Evolutionary conservation across 2,888 invertebrate species (phyloP).

Genomic region (Synanthedon myopaeformis): DNA sequence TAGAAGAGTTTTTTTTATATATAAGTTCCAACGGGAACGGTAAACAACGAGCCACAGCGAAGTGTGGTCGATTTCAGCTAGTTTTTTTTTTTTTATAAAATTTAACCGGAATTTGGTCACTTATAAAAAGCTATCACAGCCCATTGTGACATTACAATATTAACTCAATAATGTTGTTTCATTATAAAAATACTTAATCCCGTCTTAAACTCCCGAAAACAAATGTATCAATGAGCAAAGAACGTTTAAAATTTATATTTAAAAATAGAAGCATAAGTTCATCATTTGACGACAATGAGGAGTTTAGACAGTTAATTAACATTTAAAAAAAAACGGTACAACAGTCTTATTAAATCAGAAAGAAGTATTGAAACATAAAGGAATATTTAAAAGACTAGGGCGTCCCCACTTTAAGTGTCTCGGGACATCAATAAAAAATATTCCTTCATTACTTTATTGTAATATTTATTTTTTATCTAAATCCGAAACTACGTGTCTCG

Average conservation of each 20-base stretch:
- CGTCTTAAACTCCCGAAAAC: no score
- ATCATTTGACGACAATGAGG: background rate
- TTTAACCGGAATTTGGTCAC: no score
- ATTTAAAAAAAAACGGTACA: constrained; percentile 29
- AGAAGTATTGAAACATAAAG: constrained; percentile 15
- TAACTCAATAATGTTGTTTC: background rate
- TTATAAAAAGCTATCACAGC: no score
- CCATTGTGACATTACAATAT: constrained; percentile 9
- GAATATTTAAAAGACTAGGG: constrained; percentile 46
- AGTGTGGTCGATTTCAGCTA: no score
- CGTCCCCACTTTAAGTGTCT: constrained; percentile 21
- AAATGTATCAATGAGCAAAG: no score
- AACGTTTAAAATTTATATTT: background rate
- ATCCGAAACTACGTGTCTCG: constrained; percentile 24
- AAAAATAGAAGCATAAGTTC: background rate
- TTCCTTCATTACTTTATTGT: constrained; percentile 16
- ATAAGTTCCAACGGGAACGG: no score
- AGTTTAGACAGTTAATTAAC: background rate
- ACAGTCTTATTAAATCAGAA: constrained; percentile 48
- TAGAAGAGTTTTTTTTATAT: no score
- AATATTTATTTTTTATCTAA: constrained; percentile 13
- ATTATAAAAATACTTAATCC: no score
- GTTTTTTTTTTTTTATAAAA: no score
- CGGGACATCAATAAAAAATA: constrained; percentile 13
- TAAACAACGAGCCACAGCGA: no score